phyloP scores from a whole-genome alignment of 2,113 vertebrate species.

The Hipposideros armiger region DNA sequence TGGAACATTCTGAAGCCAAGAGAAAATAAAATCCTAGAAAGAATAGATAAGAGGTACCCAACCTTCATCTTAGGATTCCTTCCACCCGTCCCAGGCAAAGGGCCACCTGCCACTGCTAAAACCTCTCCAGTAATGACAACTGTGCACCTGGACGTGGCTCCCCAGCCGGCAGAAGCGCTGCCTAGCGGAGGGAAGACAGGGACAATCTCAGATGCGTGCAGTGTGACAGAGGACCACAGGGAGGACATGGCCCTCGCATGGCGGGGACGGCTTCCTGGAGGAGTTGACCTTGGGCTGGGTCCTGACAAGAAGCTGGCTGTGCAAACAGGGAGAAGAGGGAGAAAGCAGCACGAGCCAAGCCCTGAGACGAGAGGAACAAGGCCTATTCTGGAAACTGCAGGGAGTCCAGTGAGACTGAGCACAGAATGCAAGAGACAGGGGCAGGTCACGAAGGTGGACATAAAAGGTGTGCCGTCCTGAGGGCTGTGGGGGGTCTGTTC shows the following conservation, averaged over 20 bases:
- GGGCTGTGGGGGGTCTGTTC: neutral
- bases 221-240: neutral
- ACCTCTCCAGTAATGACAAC: fast-evolving
- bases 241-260: neutral
- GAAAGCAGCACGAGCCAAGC: neutral
- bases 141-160: neutral
- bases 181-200: neutral
- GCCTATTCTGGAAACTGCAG: neutral
- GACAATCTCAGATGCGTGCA: too few relatives aligned
- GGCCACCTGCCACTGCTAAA: fast-evolving
- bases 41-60: neutral
- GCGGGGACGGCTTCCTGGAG: neutral
- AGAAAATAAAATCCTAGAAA: neutral
- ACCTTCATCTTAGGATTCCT: fast-evolving
- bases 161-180: neutral
- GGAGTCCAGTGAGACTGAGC: neutral
- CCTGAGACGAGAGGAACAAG: neutral
- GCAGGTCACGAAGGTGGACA: neutral
- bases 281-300: neutral
- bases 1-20: neutral
- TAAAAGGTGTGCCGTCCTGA: neutral
- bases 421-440: fast-evolving
- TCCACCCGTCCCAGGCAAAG: neutral
- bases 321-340: neutral
- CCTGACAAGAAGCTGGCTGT: neutral